Conservation (phyloP, 1,140 invertebrate species). For the Tribolium madens region DNA sequence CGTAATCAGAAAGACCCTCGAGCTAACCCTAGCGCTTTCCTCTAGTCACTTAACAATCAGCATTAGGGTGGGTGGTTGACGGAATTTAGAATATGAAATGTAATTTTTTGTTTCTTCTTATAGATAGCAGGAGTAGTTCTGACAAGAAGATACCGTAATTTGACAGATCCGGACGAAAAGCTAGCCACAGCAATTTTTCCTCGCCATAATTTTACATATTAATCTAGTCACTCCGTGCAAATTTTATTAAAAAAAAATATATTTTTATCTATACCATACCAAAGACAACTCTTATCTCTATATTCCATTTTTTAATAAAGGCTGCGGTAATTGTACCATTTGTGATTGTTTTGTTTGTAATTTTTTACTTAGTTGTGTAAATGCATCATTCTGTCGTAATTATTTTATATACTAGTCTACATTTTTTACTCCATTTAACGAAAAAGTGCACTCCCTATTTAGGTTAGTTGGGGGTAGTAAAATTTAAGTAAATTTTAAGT, state of each 20-base stretch:
- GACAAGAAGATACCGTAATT: conserved; percentile 80
- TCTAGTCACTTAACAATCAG: conserved; percentile 75
- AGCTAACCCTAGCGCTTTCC: conserved; percentile 95
- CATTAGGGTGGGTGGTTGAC: conserved; percentile 65
- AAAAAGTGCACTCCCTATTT: too few relatives aligned
- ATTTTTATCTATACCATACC: conserved; percentile 39
- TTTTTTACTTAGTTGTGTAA: conserved; percentile 1
- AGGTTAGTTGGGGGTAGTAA: too few relatives aligned
- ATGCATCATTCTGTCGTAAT: not conserved
- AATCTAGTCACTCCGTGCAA: conserved; percentile 56
- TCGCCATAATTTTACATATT: conserved; percentile 72
- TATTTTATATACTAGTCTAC: conserved; percentile 1
- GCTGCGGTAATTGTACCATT: conserved; percentile 16
- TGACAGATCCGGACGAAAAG: conserved; percentile 77
- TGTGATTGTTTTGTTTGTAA: conserved; percentile 43
- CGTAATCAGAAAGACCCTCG: conserved; percentile 97
- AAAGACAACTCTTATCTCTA: conserved; percentile 28
- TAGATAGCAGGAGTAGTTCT: conserved; percentile 82
- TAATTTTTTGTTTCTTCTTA: conserved; percentile 42
- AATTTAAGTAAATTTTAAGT: too few relatives aligned
- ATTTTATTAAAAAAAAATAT: conserved; percentile 32
- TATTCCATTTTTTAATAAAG: conserved; percentile 28
- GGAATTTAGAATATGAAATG: not conserved
- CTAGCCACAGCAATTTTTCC: conserved; percentile 78
- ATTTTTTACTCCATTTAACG: too few relatives aligned